These are phyloP conservation scores for Phataginus tetradactyla DNA, from an alignment of 2,797 vertebrate species.

Conservation along the genomic window DNA sequence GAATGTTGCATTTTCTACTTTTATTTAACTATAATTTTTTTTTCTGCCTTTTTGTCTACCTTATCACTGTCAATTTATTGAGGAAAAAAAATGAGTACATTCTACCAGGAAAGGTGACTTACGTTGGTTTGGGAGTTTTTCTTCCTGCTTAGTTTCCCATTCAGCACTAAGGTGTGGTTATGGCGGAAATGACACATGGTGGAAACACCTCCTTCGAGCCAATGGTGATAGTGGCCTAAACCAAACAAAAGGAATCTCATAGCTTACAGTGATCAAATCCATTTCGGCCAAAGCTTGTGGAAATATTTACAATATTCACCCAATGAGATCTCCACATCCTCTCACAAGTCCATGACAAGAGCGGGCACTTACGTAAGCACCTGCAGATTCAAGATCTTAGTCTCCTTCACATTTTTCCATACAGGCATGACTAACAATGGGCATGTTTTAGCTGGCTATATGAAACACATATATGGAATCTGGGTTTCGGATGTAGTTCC, in stretches of 20 bases:
- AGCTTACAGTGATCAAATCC: neutral
- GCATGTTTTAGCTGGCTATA: neutral
- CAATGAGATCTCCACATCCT: no score
- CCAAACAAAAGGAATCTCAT: neutral
- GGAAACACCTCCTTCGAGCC: neutral
- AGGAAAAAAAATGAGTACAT: neutral
- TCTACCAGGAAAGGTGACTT: neutral
- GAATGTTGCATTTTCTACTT: neutral
- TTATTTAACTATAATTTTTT: neutral
- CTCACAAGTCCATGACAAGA: no score
- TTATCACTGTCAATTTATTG: neutral
- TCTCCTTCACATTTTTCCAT: no score
- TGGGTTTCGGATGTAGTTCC: neutral
- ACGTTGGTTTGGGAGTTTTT: neutral
- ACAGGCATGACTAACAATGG: rapidly evolving
- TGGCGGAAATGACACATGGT: neutral
- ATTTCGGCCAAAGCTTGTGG: neutral
- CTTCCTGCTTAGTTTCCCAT: neutral
- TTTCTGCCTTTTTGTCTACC: neutral
- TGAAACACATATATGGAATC: neutral
- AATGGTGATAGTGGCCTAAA: rapidly evolving
- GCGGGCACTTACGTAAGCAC: neutral
- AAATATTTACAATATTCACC: neutral
- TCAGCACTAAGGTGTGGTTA: neutral
- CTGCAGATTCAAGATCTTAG: neutral